A percentile compares a stretch with the other conserved stretches of the same genome.
Evolutionary conservation across 2,888 invertebrate species (phyloP).

Genomic region (Scaptomyza caliginosa): DNA sequence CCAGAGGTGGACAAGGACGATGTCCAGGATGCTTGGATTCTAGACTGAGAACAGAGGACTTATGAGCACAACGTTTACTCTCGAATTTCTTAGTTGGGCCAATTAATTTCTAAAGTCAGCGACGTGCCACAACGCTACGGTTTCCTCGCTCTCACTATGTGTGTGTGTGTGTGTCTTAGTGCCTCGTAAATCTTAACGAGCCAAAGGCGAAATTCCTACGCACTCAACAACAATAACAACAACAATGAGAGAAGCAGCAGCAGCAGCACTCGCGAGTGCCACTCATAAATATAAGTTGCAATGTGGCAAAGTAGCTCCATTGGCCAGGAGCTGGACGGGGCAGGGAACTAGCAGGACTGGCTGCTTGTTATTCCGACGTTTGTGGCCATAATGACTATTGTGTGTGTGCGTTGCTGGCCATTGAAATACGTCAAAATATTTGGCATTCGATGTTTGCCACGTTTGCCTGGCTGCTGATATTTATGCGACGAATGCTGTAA

Average conservation of each 20-base stretch:
- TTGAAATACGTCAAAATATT: slow-evolving; percentile 79
- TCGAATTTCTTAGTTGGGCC: slow-evolving; percentile 79
- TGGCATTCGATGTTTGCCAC: slow-evolving; percentile 78
- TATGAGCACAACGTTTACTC: slow-evolving; percentile 76
- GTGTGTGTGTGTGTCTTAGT: slow-evolving; percentile 43
- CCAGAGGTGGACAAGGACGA: slow-evolving; percentile 14
- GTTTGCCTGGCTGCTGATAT: slow-evolving; percentile 54
- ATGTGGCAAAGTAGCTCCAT: slow-evolving; percentile 47
- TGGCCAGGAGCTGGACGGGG: neutral
- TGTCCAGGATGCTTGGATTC: slow-evolving; percentile 16
- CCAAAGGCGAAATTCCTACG: slow-evolving; percentile 78
- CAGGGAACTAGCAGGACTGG: neutral
- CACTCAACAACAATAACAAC: slow-evolving; percentile 38
- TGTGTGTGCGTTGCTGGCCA: slow-evolving; percentile 38
- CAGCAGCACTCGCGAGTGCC: slow-evolving; percentile 58
- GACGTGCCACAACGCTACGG: slow-evolving; percentile 52
- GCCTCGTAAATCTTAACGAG: slow-evolving; percentile 78
- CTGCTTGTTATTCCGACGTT: slow-evolving; percentile 67
- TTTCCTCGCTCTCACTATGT: slow-evolving; percentile 18
- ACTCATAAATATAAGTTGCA: slow-evolving; percentile 73
- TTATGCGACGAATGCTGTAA: slow-evolving; percentile 45
- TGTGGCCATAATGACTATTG: slow-evolving; percentile 72
- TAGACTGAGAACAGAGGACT: slow-evolving; percentile 65
- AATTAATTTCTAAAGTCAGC: slow-evolving; percentile 81
- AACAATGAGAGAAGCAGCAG: slow-evolving; percentile 13